Evolutionary conservation across 2,797 vertebrate species (phyloP).

Genomic region (Rousettus madagascariensis): DNA sequence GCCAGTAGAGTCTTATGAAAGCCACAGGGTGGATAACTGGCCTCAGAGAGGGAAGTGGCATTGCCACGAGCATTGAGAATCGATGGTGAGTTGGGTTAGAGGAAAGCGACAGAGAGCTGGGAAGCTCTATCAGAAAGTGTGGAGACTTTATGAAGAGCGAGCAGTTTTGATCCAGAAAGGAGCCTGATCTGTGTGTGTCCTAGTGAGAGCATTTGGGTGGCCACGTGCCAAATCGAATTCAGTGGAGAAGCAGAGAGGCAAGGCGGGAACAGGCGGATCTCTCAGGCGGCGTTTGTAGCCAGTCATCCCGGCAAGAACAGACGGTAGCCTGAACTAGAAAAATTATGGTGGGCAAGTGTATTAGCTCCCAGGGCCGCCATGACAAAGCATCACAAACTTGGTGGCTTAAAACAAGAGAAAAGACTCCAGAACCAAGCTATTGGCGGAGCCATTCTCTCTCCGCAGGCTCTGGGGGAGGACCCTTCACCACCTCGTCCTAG

Average conservation of each 20-base stretch:
- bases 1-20: not conserved
- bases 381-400: not conserved
- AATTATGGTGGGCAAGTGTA: accelerated
- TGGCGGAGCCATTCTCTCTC: not conserved
- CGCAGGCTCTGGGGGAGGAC: not conserved
- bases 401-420: not conserved
- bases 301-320: too few relatives aligned
- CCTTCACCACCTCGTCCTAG: not conserved
- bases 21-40: not conserved
- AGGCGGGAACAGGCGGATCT: not conserved
- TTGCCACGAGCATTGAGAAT: not conserved
- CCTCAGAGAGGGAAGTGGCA: not conserved
- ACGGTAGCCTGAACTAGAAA: not conserved
- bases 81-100: not conserved
- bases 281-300: too few relatives aligned
- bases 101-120: not conserved
- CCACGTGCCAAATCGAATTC: not conserved
- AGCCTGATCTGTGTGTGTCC: not conserved
- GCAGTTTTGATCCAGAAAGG: not conserved
- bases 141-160: not conserved
- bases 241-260: not conserved
- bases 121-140: not conserved
- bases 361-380: not conserved
- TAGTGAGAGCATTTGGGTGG: not conserved
- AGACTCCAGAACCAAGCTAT: not conserved